Base-by-base conservation (phyloP, 2,888 invertebrate genomes). In the Cheilosia soror region DNA sequence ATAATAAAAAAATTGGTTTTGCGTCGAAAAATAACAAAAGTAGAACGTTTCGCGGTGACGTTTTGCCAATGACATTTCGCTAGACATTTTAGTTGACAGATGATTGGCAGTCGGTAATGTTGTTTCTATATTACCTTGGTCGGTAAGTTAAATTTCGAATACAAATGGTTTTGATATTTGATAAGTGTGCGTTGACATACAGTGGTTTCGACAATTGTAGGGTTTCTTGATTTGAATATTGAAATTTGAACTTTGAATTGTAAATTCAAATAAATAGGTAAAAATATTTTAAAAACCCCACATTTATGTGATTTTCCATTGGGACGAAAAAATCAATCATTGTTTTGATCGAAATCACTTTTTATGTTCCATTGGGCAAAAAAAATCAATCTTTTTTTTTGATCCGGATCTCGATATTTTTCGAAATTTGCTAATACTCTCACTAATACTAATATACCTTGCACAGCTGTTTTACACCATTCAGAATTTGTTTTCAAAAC, bases 21-120 rank as follows among this genome's bases (percentile, higher is more conserved):
- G 76, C 75, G 69, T 63, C 37, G 15, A 71, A 58, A 57, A 29
- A 55, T 42, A 80, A 73, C 44, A 68, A 57, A 47, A 44, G 25
- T 6, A 55, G 25, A 15, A 53, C 47, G 68, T 77, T 33, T 69
- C 20, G 60, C 25, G 4, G 4, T 81, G 81, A 82, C 76, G 69
- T 82, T 60, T 76, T 6, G n/a, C 6, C 6, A 5, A 11, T 71
- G 63, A 69, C 57, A 58, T 9, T 57, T 71, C 20, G 0, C 20
- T 20, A 2, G 3, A 20, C 6, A 15, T 31, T 47, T 37, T 5
- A 11, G 4, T 11, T 63, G 63, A 65, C 65, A 65, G 47, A 1
- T 47, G 5, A 0, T 42, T 0, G 0, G 1, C 7, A 1, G 57
- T 69, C 57, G 69, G 57, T 47, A 69, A 33, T 5, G 33, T 1